phyloP scores from a whole-genome alignment of 2,888 invertebrate species.

The Ryuthela nishihirai region DNA sequence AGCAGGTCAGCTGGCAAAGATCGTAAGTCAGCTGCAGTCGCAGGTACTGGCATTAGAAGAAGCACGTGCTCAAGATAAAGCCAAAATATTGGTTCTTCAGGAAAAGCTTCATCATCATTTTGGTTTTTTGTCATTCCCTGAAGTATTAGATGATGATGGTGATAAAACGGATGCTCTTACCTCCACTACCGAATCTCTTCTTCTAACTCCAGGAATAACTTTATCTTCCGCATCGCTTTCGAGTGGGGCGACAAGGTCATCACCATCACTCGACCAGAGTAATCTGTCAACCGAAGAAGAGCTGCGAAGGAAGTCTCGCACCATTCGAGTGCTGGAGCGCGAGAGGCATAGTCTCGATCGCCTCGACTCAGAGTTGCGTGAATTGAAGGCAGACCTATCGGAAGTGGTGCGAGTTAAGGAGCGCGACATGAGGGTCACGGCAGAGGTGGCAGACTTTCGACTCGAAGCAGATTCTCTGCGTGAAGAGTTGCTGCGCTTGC shows the following conservation, averaged over 20 bases:
- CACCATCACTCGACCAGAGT: no score
- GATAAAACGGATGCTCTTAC: no score
- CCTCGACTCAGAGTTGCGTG: constrained; percentile 14
- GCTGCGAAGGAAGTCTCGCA: no score
- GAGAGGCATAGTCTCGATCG: constrained; percentile 1
- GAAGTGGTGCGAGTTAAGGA: constrained; percentile 23
- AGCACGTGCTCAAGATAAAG: constrained; percentile 27
- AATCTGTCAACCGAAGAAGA: no score
- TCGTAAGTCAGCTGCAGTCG: constrained; percentile 13
- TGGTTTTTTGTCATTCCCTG: no score
- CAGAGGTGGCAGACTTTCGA: constrained; percentile 18
- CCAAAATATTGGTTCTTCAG: constrained; percentile 24
- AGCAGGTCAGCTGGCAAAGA: not conserved
- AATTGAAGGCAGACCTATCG: constrained; percentile 17
- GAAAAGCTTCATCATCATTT: constrained; percentile 10
- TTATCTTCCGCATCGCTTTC: no score
- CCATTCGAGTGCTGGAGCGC: not conserved
- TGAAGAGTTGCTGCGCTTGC: constrained; percentile 27
- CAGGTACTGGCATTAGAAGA: constrained; percentile 23
- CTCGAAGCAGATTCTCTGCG: constrained; percentile 33
- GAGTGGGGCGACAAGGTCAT: no score
- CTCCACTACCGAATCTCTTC: no score
- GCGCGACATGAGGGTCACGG: constrained; percentile 9
- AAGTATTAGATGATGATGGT: no score
- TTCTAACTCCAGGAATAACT: no score